Conservation (phyloP, 2,888 invertebrate species). For the Perithous albicinctus region DNA sequence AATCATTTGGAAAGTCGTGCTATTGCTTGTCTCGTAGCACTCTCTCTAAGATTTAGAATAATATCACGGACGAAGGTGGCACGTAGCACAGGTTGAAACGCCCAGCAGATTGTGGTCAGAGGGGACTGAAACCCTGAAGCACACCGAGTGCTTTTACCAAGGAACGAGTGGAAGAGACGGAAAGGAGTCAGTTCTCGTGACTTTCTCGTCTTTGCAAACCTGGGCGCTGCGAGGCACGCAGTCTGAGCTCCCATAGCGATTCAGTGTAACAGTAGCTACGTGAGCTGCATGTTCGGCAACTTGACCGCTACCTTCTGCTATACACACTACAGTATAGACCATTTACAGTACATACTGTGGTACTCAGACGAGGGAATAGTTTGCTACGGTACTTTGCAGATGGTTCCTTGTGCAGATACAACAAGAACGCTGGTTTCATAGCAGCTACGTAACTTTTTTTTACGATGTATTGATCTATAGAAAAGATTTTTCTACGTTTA, state of each 20-base stretch:
- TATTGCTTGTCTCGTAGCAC: conserved; percentile 29
- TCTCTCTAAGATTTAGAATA: conserved; percentile 58
- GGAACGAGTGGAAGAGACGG: conserved; percentile 27
- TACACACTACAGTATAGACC: conserved; percentile 13
- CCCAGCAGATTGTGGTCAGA: conserved; percentile 24
- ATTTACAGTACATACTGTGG: conserved; percentile 2
- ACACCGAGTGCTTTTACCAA: conserved; percentile 24
- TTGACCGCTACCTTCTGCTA: conserved; percentile 19
- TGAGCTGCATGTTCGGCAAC: conserved; percentile 60
- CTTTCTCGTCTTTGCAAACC: conserved; percentile 30
- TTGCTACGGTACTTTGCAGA: too few relatives aligned
- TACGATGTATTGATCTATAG: too few relatives aligned
- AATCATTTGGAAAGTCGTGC: conserved; percentile 38
- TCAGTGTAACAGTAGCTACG: conserved; percentile 59
- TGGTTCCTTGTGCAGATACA: too few relatives aligned
- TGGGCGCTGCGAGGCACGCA: not conserved
- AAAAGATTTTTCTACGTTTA: too few relatives aligned
- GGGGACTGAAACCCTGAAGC: conserved; percentile 10
- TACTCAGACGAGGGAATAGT: too few relatives aligned
- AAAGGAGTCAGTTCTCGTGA: conserved; percentile 52
- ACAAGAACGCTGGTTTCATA: too few relatives aligned
- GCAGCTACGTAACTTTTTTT: too few relatives aligned
- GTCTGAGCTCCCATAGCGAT: conserved; percentile 43
- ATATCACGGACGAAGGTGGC: conserved; percentile 45
- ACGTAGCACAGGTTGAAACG: conserved; percentile 34